Evolutionary conservation across 2,888 invertebrate genomes (phyloP).

Genomic region (Eulithis testata): DNA sequence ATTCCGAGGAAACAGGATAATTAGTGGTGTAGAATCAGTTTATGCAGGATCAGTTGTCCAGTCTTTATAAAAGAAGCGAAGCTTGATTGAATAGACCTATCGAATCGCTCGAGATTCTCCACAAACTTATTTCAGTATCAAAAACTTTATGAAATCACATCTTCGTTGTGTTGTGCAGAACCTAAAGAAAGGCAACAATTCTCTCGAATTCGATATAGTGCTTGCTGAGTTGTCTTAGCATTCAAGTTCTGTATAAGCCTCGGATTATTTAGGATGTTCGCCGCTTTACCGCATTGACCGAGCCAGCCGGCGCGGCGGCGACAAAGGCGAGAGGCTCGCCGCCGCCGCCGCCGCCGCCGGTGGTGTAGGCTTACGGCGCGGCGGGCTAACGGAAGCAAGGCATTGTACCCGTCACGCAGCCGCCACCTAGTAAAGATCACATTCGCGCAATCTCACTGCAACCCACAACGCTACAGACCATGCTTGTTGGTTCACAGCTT

Average conservation of each 20-base stretch:
- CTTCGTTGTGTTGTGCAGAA: background rate
- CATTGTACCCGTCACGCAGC: conserved; percentile 58
- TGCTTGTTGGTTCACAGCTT: conserved; percentile 14
- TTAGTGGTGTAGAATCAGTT: background rate
- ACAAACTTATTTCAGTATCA: background rate
- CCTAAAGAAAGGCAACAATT: background rate
- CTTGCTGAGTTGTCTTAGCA: conserved; percentile 3
- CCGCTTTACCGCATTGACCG: conserved; percentile 24
- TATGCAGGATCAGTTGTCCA: background rate
- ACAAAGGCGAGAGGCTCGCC: conserved; percentile 44
- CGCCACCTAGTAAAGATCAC: conserved; percentile 43
- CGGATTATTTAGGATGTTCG: conserved; percentile 14
- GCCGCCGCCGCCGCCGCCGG: conserved; percentile 18
- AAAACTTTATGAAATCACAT: background rate
- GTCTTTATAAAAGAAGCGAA: background rate
- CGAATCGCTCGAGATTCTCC: too few relatives aligned
- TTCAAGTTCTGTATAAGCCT: background rate
- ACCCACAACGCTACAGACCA: conserved; percentile 31
- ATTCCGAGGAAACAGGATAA: background rate
- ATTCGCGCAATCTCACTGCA: conserved; percentile 44
- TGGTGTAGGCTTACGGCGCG: conserved; percentile 61
- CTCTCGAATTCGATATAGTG: background rate
- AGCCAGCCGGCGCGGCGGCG: conserved; percentile 27
- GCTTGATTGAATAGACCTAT: background rate
- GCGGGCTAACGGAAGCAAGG: conserved; percentile 60